A percentile compares a stretch with the other conserved stretches of the same genome.
Conservation (phyloP, 2,888 invertebrate species). For the Caenorhabditis sulstoni region DNA sequence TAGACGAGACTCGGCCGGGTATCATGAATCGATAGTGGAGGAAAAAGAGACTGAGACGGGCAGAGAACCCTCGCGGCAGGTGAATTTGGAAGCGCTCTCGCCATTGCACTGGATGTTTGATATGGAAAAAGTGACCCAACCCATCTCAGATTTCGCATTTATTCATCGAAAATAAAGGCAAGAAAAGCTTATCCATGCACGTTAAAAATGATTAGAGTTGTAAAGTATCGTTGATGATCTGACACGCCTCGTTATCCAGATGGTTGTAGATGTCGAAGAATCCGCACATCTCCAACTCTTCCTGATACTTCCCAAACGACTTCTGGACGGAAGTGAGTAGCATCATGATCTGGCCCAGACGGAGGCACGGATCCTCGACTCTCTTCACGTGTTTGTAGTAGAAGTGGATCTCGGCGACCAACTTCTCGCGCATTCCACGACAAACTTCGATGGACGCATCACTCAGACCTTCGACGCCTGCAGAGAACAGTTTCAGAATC, state of each 20-base stretch:
- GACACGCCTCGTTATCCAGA: slow-evolving; percentile 36
- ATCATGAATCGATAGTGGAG: slow-evolving; percentile 34
- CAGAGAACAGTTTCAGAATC: background rate
- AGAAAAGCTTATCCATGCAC: background rate
- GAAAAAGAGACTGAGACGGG: slow-evolving; percentile 26
- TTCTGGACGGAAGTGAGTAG: slow-evolving; percentile 40
- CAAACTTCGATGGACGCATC: slow-evolving; percentile 29
- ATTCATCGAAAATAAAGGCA: slow-evolving; percentile 6
- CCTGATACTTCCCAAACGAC: slow-evolving; percentile 53
- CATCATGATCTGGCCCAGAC: slow-evolving; percentile 54
- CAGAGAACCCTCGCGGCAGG: slow-evolving; percentile 22
- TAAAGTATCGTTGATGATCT: slow-evolving; percentile 47
- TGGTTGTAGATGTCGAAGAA: slow-evolving; percentile 53
- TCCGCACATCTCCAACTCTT: slow-evolving; percentile 56
- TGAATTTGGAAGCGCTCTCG: slow-evolving; percentile 7
- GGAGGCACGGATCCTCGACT: slow-evolving; percentile 48
- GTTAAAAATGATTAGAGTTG: slow-evolving; percentile 29
- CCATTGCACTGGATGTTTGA: too few relatives aligned
- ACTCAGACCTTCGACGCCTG: slow-evolving; percentile 40
- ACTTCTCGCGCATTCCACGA: slow-evolving; percentile 37
- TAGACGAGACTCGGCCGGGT: slow-evolving; percentile 6
- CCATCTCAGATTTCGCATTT: background rate
- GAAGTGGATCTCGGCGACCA: slow-evolving; percentile 39
- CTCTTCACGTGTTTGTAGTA: slow-evolving; percentile 51
- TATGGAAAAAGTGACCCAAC: too few relatives aligned